phyloP scores from a whole-genome alignment of 2,888 invertebrate species.

The Acanthacorydalis orientalis region DNA sequence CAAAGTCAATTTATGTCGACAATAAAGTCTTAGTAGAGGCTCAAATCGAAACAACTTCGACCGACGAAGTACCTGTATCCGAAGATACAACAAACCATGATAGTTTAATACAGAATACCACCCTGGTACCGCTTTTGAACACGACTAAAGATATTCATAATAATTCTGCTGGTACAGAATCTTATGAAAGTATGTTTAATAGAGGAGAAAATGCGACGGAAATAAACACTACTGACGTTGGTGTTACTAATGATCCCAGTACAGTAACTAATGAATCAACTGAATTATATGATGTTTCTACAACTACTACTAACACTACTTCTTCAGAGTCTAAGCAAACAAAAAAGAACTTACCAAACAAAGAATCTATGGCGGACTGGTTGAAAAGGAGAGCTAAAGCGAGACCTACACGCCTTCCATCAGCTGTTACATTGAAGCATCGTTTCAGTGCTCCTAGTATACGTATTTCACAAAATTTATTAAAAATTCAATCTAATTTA shows the following conservation, averaged over 20 bases:
- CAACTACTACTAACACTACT: no score
- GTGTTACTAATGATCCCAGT: no score
- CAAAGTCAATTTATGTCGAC: constrained; percentile 4
- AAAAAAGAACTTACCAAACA: constrained; percentile 12
- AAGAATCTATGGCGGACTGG: constrained; percentile 19
- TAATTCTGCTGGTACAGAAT: background rate
- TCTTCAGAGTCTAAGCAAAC: no score
- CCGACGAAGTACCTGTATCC: background rate
- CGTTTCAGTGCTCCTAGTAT: constrained; percentile 12
- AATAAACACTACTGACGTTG: no score
- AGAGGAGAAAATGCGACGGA: constrained; percentile 11
- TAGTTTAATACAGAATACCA: no score
- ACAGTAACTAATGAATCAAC: no score
- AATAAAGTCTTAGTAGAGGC: constrained; percentile 3
- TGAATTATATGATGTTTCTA: no score
- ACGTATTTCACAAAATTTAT: constrained; percentile 6
- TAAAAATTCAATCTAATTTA: background rate
- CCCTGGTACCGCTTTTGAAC: constrained; percentile 1
- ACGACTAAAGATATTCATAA: constrained; percentile 6
- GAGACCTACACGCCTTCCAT: constrained; percentile 20
- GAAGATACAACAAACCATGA: background rate
- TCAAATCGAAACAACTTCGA: background rate
- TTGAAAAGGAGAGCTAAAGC: constrained; percentile 19
- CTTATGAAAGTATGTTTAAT: background rate
- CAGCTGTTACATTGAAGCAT: constrained; percentile 11